Percentiles rank a stretch among this genome's conserved stretches.
These are phyloP conservation scores for Choristoneura rosaceana DNA, from an alignment of 2,888 invertebrate species.

Conservation along the genomic window DNA sequence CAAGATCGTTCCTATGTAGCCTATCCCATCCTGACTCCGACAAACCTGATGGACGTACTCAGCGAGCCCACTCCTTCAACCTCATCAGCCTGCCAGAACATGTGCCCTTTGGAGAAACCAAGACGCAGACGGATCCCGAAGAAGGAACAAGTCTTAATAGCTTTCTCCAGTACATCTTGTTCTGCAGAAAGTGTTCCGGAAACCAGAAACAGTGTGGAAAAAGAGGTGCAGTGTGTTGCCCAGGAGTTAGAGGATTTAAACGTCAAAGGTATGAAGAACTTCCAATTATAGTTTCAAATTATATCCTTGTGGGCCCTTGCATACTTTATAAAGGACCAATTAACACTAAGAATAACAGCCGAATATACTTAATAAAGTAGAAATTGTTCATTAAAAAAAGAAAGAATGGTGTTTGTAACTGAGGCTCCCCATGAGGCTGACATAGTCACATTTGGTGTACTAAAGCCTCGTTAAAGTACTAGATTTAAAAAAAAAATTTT, in stretches of 20 bases:
- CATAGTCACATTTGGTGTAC: too few species aligned
- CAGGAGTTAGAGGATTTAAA: conserved; percentile 50
- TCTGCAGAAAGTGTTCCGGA: conserved; percentile 68
- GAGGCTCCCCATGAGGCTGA: too few species aligned
- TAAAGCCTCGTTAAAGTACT: too few species aligned
- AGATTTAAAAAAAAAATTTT: too few species aligned
- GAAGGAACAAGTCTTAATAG: conserved; percentile 64
- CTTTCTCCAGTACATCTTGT: conserved; percentile 69
- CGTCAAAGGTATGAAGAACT: conserved; percentile 55
- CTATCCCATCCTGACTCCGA: conserved; percentile 43
- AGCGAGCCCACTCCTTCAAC: conserved; percentile 69
- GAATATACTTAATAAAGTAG: too few species aligned
- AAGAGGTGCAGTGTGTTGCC: conserved; percentile 58
- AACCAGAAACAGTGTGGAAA: conserved; percentile 44
- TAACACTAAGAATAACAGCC: too few species aligned
- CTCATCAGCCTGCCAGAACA: conserved; percentile 59
- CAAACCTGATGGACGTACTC: conserved; percentile 68
- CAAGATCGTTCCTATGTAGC: conserved; percentile 56
- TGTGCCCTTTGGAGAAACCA: conserved; percentile 58
- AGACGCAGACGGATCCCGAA: conserved; percentile 55
- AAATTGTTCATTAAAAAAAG: too few species aligned
- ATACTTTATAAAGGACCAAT: too few species aligned
- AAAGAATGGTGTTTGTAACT: too few species aligned
- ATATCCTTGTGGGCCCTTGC: too few species aligned
- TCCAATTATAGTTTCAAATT: too few species aligned